Evolutionary conservation across 1,140 invertebrate genomes (phyloP).

Genomic region (Drosophila rufa): DNA sequence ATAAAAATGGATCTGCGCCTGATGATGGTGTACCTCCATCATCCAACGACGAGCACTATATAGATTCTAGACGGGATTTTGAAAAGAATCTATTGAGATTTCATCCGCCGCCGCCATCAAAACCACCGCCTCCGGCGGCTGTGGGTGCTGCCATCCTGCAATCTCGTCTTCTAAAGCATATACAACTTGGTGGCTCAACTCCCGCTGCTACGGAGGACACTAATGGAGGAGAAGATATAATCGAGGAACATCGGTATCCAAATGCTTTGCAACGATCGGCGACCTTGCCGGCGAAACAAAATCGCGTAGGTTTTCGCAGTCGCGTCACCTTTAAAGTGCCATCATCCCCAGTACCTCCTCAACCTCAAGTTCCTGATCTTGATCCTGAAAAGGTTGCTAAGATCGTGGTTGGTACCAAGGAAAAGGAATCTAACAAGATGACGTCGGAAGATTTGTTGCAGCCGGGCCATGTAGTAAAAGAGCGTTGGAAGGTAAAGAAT

Average conservation of each 20-base stretch:
- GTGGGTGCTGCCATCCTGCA: conserved; percentile 16
- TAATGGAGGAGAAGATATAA: conserved; percentile 8
- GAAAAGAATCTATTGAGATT: conserved; percentile 31
- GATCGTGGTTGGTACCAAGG: conserved; percentile 86
- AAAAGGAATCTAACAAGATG: conserved; percentile 95
- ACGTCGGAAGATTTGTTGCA: conserved; percentile 97
- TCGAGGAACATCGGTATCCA: conserved; percentile 35
- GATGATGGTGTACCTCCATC: conserved; percentile 11
- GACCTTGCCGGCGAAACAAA: conserved; percentile 80
- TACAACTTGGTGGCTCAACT: conserved; percentile 9
- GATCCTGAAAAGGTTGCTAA: conserved; percentile 30
- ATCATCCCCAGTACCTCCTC: conserved; percentile 12
- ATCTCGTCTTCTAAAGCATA: conserved; percentile 30
- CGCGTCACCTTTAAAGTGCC: conserved; percentile 75
- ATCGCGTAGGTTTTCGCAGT: conserved; percentile 61
- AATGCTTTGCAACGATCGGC: conserved; percentile 79
- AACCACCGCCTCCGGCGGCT: conserved; percentile 46
- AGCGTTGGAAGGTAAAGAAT: conserved; percentile 96
- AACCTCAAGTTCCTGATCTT: conserved; percentile 3
- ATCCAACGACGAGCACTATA: conserved; percentile 32
- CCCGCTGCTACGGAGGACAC: neutral
- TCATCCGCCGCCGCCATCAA: conserved; percentile 54
- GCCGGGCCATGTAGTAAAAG: conserved; percentile 98
- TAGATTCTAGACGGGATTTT: conserved; percentile 35
- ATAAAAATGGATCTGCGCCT: conserved; percentile 53